Percentiles rank a stretch among this genome's conserved stretches.
Evolutionary conservation across 1,140 invertebrate species (phyloP).

Genomic region (Thrips palmi): DNA sequence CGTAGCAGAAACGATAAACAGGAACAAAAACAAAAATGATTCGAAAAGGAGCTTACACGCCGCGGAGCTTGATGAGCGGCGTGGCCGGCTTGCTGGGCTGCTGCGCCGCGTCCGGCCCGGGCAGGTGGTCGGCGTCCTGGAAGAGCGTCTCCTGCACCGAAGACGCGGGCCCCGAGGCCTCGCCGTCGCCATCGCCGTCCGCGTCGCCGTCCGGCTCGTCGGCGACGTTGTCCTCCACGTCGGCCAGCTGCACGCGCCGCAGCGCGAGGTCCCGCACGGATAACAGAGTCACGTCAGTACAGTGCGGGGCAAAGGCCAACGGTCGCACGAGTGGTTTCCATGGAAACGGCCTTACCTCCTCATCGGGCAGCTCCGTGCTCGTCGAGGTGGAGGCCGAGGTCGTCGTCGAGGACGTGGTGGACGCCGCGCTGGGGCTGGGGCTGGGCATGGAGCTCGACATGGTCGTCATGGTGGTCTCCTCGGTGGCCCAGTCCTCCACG

Average conservation of each 20-base stretch:
- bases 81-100: slow-evolving; percentile 5
- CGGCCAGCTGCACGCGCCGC: slow-evolving; percentile 1
- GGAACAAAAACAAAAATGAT: too few species aligned
- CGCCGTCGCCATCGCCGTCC: slow-evolving; percentile 10
- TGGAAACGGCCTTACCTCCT: slow-evolving; percentile 1
- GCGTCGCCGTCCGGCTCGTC: slow-evolving; percentile 7
- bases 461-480: slow-evolving; percentile 9
- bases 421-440: not conserved
- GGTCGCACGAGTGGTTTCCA: too few species aligned
- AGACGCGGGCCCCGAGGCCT: too few species aligned
- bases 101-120: not conserved
- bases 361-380: not conserved
- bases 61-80: too few species aligned
- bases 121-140: not conserved
- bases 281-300: not conserved
- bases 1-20: too few species aligned
- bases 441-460: slow-evolving; percentile 1
- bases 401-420: slow-evolving; percentile 6
- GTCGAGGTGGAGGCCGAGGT: slow-evolving; percentile 8
- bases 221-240: slow-evolving; percentile 5
- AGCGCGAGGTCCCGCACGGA: slow-evolving; percentile 1
- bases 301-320: too few species aligned
- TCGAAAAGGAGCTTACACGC: too few species aligned
- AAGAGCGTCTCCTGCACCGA: too few species aligned
- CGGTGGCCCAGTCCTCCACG: too few species aligned